phyloP scores from a whole-genome alignment of 2,888 invertebrate genomes.

The Monochamus alternatus region DNA sequence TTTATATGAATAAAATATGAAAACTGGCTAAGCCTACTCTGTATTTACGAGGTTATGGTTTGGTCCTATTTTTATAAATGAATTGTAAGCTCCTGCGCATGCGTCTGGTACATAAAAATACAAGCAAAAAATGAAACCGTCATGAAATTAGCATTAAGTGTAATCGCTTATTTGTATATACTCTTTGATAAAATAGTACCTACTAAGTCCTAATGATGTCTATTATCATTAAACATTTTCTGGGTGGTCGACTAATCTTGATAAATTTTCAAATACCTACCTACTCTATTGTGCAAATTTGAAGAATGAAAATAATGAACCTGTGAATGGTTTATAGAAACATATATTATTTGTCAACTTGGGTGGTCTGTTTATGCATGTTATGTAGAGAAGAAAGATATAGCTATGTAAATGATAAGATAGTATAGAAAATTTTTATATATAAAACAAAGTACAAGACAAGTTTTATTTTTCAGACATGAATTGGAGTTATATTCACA shows the following conservation, averaged over 20 bases:
- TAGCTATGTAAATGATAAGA: neutral
- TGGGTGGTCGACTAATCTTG: conserved; percentile 31
- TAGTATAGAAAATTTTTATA: conserved; percentile 28
- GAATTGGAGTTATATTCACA: conserved; percentile 11
- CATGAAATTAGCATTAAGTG: too few relatives aligned
- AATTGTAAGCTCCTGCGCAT: too few relatives aligned
- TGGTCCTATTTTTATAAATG: too few relatives aligned
- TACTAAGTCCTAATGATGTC: neutral
- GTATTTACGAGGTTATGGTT: too few relatives aligned
- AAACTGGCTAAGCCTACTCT: too few relatives aligned
- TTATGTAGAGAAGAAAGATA: conserved; percentile 22
- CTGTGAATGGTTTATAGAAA: conserved; percentile 34
- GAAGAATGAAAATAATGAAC: conserved; percentile 34
- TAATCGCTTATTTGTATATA: too few relatives aligned
- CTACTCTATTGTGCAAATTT: conserved; percentile 23
- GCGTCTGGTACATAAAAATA: too few relatives aligned
- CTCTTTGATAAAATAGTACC: too few relatives aligned
- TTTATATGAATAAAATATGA: too few relatives aligned
- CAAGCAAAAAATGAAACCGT: too few relatives aligned
- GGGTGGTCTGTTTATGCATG: conserved; percentile 24
- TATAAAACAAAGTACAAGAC: conserved; percentile 30
- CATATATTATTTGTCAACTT: conserved; percentile 30
- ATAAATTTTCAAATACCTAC: conserved; percentile 23
- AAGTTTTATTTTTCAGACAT: conserved; percentile 19
- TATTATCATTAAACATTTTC: conserved; percentile 10